Conservation (phyloP, 2,113 vertebrate genomes). For the Coptodon bakossiorum region DNA sequence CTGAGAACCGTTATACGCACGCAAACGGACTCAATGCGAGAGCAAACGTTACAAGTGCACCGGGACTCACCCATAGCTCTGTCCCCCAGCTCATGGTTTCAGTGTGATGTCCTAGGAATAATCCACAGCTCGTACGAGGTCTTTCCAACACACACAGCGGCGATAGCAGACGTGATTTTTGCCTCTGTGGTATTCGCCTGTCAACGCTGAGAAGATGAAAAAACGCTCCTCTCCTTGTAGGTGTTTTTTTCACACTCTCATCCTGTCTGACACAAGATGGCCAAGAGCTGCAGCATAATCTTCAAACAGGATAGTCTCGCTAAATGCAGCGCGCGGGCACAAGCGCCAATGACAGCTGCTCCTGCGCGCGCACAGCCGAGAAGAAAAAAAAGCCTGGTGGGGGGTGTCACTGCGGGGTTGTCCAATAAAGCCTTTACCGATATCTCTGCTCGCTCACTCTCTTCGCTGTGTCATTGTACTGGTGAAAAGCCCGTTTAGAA, state of each 20-base stretch:
- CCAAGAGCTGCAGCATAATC: slow-evolving; percentile 52
- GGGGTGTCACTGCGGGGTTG: slow-evolving; percentile 1
- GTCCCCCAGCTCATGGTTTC: slow-evolving; percentile 76
- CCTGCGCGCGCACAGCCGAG: slow-evolving; percentile 21
- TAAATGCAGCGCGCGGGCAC: slow-evolving; percentile 42
- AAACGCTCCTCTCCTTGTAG: neutral
- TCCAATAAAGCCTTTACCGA: neutral
- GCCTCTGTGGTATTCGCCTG: neutral
- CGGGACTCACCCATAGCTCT: slow-evolving; percentile 69
- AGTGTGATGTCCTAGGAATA: slow-evolving; percentile 57
- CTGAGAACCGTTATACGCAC: neutral
- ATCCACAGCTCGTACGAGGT: slow-evolving; percentile 58
- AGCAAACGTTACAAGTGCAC: neutral
- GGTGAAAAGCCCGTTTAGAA: neutral
- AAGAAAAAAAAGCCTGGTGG: neutral
- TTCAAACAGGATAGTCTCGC: slow-evolving; percentile 37
- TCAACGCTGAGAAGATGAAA: neutral
- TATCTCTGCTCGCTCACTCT: neutral
- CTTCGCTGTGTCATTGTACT: neutral
- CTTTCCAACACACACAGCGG: slow-evolving; percentile 9
- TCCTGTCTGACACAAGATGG: slow-evolving; percentile 62
- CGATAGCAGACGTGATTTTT: neutral
- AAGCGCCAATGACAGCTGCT: slow-evolving; percentile 64
- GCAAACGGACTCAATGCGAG: neutral
- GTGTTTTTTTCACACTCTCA: slow-evolving; percentile 45